These are phyloP conservation scores for Coelopa frigida DNA, from an alignment of 1,140 invertebrate species.

Conservation along the genomic window DNA sequence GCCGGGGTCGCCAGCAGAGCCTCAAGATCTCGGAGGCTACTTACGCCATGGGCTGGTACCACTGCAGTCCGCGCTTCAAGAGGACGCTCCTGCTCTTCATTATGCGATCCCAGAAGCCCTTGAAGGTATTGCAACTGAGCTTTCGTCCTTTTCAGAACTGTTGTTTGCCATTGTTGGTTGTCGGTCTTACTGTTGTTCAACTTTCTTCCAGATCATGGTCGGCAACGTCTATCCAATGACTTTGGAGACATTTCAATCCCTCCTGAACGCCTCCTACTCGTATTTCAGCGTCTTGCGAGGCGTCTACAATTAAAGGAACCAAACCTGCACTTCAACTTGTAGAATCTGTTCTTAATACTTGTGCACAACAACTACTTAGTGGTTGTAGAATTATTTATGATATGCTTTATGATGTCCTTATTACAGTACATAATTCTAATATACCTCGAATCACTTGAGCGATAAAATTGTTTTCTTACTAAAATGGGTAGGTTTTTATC, in stretches of 20 bases:
- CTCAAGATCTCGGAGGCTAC: constrained; percentile 13
- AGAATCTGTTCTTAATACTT: no score
- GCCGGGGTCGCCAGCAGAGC: constrained; percentile 6
- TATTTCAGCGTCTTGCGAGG: constrained; percentile 41
- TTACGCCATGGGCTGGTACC: constrained; percentile 15
- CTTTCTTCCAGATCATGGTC: constrained; percentile 32
- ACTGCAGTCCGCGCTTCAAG: constrained; percentile 21
- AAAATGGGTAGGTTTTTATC: no score
- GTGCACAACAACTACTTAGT: no score
- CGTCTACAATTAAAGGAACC: constrained; percentile 14
- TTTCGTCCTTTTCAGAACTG: constrained; percentile 1
- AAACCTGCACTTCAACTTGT: background rate
- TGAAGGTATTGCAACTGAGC: constrained; percentile 22
- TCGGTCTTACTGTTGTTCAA: no score
- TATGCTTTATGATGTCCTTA: no score
- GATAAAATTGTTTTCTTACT: no score
- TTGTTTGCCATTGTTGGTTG: no score
- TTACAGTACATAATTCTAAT: no score
- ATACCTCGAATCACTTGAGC: no score
- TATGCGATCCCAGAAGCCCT: constrained; percentile 29
- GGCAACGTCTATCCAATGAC: constrained; percentile 42
- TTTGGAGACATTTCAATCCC: constrained; percentile 41
- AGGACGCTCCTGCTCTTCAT: constrained; percentile 33
- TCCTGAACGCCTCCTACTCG: constrained; percentile 40
- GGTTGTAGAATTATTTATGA: no score